Base-by-base conservation (phyloP, 2,113 vertebrate genomes). In the Hippocampus comes region DNA sequence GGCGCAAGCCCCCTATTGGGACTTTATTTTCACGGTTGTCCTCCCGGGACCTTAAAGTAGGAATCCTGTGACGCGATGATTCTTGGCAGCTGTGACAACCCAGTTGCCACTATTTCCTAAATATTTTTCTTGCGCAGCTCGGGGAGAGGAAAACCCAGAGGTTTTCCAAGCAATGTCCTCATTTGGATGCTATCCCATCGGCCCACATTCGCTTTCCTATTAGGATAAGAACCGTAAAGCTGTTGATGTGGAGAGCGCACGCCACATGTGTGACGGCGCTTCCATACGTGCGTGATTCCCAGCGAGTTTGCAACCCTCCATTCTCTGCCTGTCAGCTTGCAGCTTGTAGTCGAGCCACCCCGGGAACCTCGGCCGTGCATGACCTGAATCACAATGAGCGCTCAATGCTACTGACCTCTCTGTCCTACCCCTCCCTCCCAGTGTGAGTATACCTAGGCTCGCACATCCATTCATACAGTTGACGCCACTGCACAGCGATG, bases 301-400 rank as follows among this genome's bases (percentile, higher is more conserved):
- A 68, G 72, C 53, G 9, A 76, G 75, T 53, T 73, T n/a, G 72
- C 42, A 73, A 70, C 75, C 75, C 68, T 12, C 76, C 66, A 66
- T 60, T 80, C 77, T 65, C 78, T 70, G 70, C 76, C 56, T 84
- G 76, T 82, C 86, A 79, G 84, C 80, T 76, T 70, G 64, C 68
- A 9, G 56, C 78, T 81, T 66, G 74, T 77, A 81, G 80, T 80
- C 41, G 77, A 90, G 82, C 89, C 85, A 87, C 87, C 86, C 88
- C 86, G 84, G 84, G 86, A 88, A 82, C 77, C 80, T 88, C 82
- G 78, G 84, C 71, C 30, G 85, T 55, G 67, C 87, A 49, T 78
- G 84, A 83, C 81, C 85, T 85, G 89, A 88, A 91, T 91, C 81
- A 84, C 79, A 87, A 90, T 89, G 77, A 88, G 84, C 71, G 80